These are phyloP conservation scores for Chondrosia reniformis DNA, from an alignment of 37 sponge, comb jelly and placozoan genomes.

Conservation along the genomic window DNA sequence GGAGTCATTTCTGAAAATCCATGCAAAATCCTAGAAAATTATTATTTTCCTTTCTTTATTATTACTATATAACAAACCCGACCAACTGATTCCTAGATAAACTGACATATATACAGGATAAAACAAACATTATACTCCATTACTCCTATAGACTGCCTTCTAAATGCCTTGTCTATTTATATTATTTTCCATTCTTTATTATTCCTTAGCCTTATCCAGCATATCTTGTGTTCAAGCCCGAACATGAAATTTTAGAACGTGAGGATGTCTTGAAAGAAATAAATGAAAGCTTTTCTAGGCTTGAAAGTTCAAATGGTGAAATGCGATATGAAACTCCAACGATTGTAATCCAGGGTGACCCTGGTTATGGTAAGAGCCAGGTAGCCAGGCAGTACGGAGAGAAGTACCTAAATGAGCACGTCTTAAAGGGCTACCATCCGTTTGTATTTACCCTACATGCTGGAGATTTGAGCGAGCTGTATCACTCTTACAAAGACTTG, in stretches of 20 bases:
- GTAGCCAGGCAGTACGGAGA: neutral
- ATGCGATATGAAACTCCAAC: neutral
- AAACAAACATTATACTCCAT: no score
- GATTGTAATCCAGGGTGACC: neutral
- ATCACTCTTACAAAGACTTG: neutral
- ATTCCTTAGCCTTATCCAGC: no score
- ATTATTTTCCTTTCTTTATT: no score
- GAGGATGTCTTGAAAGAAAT: neutral
- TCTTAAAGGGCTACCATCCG: neutral
- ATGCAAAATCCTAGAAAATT: no score
- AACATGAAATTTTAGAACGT: neutral
- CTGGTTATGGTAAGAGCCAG: constrained; percentile 9
- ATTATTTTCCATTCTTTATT: no score
- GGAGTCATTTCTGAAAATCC: no score
- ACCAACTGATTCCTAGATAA: no score
- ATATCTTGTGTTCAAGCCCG: neutral
- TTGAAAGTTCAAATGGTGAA: neutral
- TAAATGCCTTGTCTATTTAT: no score
- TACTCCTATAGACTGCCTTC: no score
- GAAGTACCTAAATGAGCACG: neutral
- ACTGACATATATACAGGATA: no score
- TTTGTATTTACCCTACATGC: neutral
- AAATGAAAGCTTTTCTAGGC: neutral
- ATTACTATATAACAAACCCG: no score
- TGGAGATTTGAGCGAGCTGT: neutral